Base-by-base conservation (phyloP, 37 sponge, comb jelly and placozoan species). In the Petrosia ficiformis region DNA sequence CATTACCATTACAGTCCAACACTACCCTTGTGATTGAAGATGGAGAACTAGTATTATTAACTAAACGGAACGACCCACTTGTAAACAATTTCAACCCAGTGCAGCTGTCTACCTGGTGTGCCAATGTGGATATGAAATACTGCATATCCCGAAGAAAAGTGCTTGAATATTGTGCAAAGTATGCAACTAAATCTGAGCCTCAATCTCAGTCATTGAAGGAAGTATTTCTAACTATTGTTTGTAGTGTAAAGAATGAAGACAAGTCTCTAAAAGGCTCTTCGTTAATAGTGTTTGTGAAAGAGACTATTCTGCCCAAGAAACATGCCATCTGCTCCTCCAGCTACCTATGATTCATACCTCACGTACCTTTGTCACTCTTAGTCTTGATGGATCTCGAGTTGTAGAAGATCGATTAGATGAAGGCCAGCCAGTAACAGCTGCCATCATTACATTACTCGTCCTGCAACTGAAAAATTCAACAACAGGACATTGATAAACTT, bases 61-160 rank as follows among this genome's bases (percentile, higher is more conserved):
- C 84, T 38, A 70, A 74, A n/a, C 67, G 80, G 10, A 85, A 85
- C 41, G 80, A 85, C 42, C 63, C 63, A 1, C 30, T 71, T 19
- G 4, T 80, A 2, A 81, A 80, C 77, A 80, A 70, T 58, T 77
- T 57, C 73, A 84, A 84, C 32, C 85, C 85, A 25, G 59, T 84
- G 0, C 85, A 77, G 68, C 67, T 77, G 42, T 65, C 80, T 42
- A 68, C 80, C 42, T 85, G 86, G 86, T 68, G 70, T 29, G 80
- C 72, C 36, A 85, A 85, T 74, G 79, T 73, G 48, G 86, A 85
- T 70, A 85, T 79, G 80, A 79, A 85, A 60, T 85, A 79, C 63
- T 52, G 44, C 61, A 72, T 83, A 0, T 83, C 84, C 1, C 41
- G 59, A 1, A 65, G 24, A 25, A 69, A 42, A 39, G 77, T 83